These are phyloP conservation scores for Microplitis manilae DNA, from an alignment of 2,888 invertebrate genomes.

Conservation along the genomic window DNA sequence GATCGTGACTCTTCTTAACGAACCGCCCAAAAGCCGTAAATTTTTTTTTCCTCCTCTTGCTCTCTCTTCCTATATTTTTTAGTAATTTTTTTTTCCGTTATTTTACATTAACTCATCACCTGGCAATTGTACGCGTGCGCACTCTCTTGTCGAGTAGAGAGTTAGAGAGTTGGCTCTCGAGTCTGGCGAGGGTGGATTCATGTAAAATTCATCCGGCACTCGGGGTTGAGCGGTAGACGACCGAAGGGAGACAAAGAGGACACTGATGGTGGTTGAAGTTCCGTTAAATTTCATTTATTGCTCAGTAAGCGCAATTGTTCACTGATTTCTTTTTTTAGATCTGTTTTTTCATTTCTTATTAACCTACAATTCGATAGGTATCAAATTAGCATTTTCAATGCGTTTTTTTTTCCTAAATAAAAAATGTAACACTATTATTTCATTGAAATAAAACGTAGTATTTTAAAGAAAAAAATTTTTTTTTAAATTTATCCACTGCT, in stretches of 20 bases:
- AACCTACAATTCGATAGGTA: background rate
- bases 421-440: background rate
- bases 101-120: constrained; percentile 38
- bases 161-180: constrained; percentile 27
- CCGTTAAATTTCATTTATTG: constrained; percentile 34
- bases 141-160: constrained; percentile 30
- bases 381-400: background rate
- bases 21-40: constrained; percentile 31
- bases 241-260: constrained; percentile 36
- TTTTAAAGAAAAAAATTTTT: too few species aligned
- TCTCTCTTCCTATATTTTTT: constrained; percentile 3
- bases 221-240: constrained; percentile 40
- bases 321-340: background rate
- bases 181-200: constrained; percentile 57
- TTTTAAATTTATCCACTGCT: background rate
- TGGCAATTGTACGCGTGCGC: constrained; percentile 34
- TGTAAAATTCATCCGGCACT: constrained; percentile 65
- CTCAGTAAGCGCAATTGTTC: constrained; percentile 27
- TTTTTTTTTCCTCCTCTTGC: background rate
- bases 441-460: background rate
- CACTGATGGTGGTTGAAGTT: constrained; percentile 33
- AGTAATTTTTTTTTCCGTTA: constrained; percentile 27
- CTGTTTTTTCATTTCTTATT: background rate
- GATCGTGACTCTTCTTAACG: constrained; percentile 43
- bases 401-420: too few species aligned